Evolutionary conservation across 64 coral and sea anemone species (phyloP).

Genomic region (Actinia equina): DNA sequence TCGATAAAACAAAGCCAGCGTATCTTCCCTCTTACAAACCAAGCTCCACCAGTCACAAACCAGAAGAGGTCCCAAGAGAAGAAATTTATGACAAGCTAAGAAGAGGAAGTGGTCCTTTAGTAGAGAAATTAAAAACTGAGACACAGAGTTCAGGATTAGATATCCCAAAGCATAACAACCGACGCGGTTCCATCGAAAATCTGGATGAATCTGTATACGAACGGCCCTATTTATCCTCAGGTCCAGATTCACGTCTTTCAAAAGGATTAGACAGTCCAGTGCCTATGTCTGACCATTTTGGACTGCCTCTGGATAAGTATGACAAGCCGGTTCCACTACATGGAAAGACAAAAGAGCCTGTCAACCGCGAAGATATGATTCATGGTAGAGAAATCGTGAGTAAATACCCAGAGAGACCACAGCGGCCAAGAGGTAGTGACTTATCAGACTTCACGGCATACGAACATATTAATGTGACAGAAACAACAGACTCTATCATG

Average conservation of each 20-base stretch:
- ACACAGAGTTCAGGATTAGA: not conserved
- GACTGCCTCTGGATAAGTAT: conserved; percentile 8
- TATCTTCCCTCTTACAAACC: not conserved
- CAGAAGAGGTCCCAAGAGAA: not conserved
- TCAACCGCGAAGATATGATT: not conserved
- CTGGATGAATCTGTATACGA: conserved; percentile 1
- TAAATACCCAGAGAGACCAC: not conserved
- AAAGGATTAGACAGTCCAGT: not conserved
- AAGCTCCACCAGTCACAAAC: not conserved
- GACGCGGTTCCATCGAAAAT: not conserved
- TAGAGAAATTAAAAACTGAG: no score
- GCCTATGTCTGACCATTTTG: not conserved
- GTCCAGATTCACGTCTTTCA: not conserved
- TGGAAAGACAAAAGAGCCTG: not conserved
- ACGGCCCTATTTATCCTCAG: not conserved
- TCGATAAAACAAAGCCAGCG: not conserved
- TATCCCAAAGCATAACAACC: not conserved
- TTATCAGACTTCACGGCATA: not conserved
- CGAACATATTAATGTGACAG: not conserved
- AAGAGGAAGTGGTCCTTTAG: not conserved
- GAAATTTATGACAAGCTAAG: not conserved
- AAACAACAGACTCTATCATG: conserved; percentile 2
- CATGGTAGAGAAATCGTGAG: not conserved
- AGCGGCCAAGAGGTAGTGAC: not conserved
- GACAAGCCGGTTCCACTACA: not conserved